Conservation (phyloP, 2,888 invertebrate species). For the Hypsopygia costalis region DNA sequence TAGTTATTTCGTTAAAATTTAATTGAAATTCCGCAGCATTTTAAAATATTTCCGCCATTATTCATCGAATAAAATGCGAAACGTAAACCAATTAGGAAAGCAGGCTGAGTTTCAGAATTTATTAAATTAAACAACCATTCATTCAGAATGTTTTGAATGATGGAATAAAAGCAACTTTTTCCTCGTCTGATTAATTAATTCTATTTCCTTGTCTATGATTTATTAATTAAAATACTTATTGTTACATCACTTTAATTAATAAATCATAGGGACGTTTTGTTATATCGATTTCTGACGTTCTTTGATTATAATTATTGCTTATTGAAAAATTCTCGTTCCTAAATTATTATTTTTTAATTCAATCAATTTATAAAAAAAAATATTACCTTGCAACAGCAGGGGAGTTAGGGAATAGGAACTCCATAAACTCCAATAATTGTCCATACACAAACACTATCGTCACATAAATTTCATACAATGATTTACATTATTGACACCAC, state of each 20-base stretch:
- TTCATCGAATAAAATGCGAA: neutral
- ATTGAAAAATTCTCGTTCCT: too few species aligned
- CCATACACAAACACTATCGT: constrained; percentile 6
- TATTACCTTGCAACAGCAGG: constrained; percentile 1
- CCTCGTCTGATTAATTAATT: neutral
- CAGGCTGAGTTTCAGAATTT: neutral
- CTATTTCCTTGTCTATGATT: neutral
- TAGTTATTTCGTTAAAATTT: too few species aligned
- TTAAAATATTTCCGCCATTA: neutral
- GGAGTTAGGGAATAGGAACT: neutral
- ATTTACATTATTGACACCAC: neutral
- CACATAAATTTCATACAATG: constrained; percentile 5
- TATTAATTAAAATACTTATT: neutral
- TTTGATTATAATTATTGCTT: too few species aligned
- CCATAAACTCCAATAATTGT: constrained; percentile 1
- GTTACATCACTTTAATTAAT: neutral
- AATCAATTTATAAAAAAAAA: neutral
- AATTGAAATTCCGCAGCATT: too few species aligned
- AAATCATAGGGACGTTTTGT: too few species aligned
- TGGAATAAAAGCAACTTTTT: neutral
- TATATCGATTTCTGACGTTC: too few species aligned
- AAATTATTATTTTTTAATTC: neutral
- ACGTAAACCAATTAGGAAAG: constrained; percentile 5
- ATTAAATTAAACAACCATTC: constrained; percentile 2
- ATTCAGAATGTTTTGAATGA: neutral